phyloP scores from a whole-genome alignment of 2,888 invertebrate species.

The Trichacis sp. region DNA sequence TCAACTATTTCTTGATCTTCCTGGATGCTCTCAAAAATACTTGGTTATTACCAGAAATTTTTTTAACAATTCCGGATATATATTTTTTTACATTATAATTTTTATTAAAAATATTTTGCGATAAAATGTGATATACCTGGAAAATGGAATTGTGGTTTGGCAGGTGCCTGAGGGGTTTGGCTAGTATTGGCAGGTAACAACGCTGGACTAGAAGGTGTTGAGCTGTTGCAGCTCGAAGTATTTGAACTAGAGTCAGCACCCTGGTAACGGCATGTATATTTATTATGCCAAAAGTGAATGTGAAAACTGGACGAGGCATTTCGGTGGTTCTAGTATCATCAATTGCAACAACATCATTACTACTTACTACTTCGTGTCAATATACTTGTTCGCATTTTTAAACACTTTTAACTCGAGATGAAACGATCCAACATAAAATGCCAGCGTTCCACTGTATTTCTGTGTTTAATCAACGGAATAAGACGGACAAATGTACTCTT shows the following conservation, averaged over 20 bases:
- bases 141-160: constrained; percentile 81
- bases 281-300: constrained; percentile 51
- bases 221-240: constrained; percentile 96
- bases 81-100: too few relatives aligned
- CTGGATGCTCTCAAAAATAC: too few relatives aligned
- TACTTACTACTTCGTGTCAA: constrained; percentile 24
- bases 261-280: constrained; percentile 66
- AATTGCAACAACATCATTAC: constrained; percentile 45
- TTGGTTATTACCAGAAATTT: too few relatives aligned
- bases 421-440: too few relatives aligned
- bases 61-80: too few relatives aligned
- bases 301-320: constrained; percentile 51
- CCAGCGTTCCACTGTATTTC: too few relatives aligned
- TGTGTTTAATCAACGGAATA: neutral
- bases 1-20: too few relatives aligned
- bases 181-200: constrained; percentile 72
- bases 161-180: constrained; percentile 69
- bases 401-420: neutral
- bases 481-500: neutral
- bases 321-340: constrained; percentile 48
- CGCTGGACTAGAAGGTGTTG: constrained; percentile 95
- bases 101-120: neutral
- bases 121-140: constrained; percentile 72
- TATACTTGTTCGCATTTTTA: constrained; percentile 9
- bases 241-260: constrained; percentile 91